Base-by-base conservation (phyloP, 2,113 vertebrate genomes). In the Rhizomys pruinosus region DNA sequence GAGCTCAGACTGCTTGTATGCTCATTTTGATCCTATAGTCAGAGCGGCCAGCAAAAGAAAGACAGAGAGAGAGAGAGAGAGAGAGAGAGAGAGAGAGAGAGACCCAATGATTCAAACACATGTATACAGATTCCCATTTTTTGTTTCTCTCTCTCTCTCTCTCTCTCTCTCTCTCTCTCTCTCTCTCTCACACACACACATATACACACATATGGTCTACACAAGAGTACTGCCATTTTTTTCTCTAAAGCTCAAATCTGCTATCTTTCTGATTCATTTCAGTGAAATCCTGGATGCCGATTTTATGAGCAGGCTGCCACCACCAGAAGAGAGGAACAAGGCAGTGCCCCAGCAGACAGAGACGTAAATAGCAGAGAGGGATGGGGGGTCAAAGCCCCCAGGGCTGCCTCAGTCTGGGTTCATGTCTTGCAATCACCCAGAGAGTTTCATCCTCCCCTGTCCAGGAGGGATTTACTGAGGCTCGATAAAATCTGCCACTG, bases 401-500 rank as follows among this genome's bases (percentile, higher is more conserved):
- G n/a, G 27, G 19, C 39, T 3, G 19, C 47, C 84, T 88, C 52
- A 1, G 16, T 84, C 76, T 29, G 93, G 77, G 92, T 72, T 87
- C 76, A 61, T 7, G 3, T 42, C 42, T n/a, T 5, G 0, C 63
- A 5, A 0, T 78, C 79, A 9, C 90, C 88, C 29, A 10, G 55
- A 88, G 55, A 93, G 61, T 72, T 85, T 77, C 29, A 59, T 55
- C 47, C 91, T 82, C 63, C 27, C 52, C 78, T 23, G 17, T 85
- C 89, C 73, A 44, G 85, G 47, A 84, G 82, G 84, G 94, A 94
- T 94, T 96, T 94, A 89, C 92, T 3, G 95, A 52, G 37, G 73
- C 86, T 61, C 19, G 4, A 93, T 93, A 96, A 95, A 95, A 90
- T 93, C 95, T 90, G 73, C 86, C 0, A 0, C 73, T 64, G 78